phyloP scores from a whole-genome alignment of 2,888 invertebrate genomes.

The Apantesis nais region DNA sequence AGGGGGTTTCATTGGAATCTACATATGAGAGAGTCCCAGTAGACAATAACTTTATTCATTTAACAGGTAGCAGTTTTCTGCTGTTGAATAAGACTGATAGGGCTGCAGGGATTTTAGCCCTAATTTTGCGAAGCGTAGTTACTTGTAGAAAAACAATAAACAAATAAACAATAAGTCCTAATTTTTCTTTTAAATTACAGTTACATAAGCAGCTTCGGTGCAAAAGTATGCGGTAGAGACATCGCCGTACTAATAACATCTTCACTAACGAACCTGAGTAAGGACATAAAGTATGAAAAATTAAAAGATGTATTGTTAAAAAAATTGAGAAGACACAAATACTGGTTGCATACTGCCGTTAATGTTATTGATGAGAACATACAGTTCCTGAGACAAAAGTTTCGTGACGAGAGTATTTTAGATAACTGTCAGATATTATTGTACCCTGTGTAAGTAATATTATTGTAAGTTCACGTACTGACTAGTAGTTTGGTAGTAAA shows the following conservation, averaged over 20 bases:
- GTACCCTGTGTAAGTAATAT: constrained; percentile 88
- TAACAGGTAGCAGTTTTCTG: too few species aligned
- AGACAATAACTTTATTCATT: too few species aligned
- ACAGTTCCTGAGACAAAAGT: constrained; percentile 82
- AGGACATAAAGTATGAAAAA: constrained; percentile 18
- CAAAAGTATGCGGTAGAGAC: constrained; percentile 76
- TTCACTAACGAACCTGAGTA: constrained; percentile 49
- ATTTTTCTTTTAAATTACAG: constrained; percentile 52
- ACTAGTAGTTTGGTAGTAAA: neutral
- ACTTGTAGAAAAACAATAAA: too few species aligned
- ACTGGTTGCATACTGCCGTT: constrained; percentile 87
- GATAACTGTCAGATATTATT: constrained; percentile 87
- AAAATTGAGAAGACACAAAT: constrained; percentile 86
- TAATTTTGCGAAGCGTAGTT: too few species aligned
- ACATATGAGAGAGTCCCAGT: too few species aligned
- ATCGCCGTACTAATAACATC: constrained; percentile 67
- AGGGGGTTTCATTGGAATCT: too few species aligned
- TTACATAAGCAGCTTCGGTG: constrained; percentile 85
- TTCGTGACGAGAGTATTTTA: constrained; percentile 83
- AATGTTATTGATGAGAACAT: constrained; percentile 86
- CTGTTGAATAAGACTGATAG: too few species aligned
- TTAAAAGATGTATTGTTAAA: constrained; percentile 45
- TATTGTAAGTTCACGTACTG: constrained; percentile 16
- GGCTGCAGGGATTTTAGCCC: too few species aligned
- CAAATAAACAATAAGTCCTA: neutral